A percentile compares a stretch with the other conserved stretches of the same genome.
Conservation (phyloP, 2,113 vertebrate species). For the Taxidea taxus region DNA sequence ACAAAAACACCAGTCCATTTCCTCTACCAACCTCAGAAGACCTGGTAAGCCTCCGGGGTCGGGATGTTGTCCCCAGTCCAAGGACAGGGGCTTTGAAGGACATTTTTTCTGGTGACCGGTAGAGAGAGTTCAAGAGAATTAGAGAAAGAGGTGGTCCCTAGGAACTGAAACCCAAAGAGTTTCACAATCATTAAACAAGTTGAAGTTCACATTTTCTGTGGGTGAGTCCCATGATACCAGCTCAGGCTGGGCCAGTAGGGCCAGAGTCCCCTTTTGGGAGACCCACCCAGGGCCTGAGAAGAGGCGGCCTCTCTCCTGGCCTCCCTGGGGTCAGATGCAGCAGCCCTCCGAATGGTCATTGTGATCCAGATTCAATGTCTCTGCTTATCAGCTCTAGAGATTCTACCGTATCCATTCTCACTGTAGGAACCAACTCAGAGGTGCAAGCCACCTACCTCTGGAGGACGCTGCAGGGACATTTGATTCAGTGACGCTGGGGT, state of each 20-base stretch:
- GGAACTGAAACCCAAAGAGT: conserved; percentile 63
- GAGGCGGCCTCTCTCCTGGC: not conserved
- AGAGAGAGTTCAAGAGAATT: conserved; percentile 53
- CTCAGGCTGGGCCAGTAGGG: not conserved
- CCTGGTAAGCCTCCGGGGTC: not conserved
- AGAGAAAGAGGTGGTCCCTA: conserved; percentile 15
- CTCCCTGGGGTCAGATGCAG: not conserved
- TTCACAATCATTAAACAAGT: conserved; percentile 51
- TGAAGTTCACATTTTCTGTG: conserved; percentile 51
- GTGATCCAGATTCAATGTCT: not conserved
- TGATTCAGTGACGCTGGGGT: not conserved
- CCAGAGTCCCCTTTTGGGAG: not conserved
- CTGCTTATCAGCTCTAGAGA: not conserved
- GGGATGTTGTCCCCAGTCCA: not conserved
- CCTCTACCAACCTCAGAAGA: not conserved
- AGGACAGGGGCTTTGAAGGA: not conserved
- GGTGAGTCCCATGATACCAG: conserved; percentile 33
- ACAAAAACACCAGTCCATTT: not conserved
- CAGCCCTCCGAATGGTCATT: not conserved
- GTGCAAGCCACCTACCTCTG: not conserved
- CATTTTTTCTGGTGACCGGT: not conserved
- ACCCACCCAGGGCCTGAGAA: not conserved
- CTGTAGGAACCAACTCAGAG: not conserved
- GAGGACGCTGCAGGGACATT: not conserved
- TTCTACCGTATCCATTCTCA: not conserved